Percentiles rank a stretch among this genome's conserved stretches.
phyloP scores from a whole-genome alignment of 2,797 vertebrate species.

The Peromyscus nudipes region DNA sequence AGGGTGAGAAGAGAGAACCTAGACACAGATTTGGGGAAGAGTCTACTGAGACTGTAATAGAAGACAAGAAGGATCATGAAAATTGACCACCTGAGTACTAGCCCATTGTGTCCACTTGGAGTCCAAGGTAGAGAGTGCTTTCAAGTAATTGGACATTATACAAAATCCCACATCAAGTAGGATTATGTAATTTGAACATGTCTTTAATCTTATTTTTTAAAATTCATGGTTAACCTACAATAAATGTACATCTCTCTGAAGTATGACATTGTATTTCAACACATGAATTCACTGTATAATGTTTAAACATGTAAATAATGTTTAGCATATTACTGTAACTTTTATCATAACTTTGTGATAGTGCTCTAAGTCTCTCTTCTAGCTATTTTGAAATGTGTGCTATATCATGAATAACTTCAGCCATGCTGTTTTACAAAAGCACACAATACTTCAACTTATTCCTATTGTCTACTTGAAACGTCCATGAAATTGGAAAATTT shows the following conservation, averaged over 20 bases:
- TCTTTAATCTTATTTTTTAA: not conserved
- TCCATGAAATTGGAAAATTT: not conserved
- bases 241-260: not conserved
- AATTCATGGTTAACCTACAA: not conserved
- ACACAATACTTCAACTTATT: not conserved
- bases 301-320: not conserved
- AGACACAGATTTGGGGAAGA: not conserved
- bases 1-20: not conserved
- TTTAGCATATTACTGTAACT: not conserved
- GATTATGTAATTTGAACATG: not conserved
- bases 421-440: not conserved
- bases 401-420: not conserved
- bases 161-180: conserved; percentile 19
- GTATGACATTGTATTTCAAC: not conserved
- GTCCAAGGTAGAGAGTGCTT: not conserved
- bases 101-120: not conserved
- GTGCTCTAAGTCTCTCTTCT: not conserved
- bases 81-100: not conserved
- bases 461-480: not conserved
- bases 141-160: not conserved
- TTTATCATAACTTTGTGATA: not conserved
- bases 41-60: not conserved
- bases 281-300: too few relatives aligned
- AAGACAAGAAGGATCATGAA: not conserved
- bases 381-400: not conserved